Conservation (phyloP, 2,888 invertebrate genomes). For the Orthosia gracilis region DNA sequence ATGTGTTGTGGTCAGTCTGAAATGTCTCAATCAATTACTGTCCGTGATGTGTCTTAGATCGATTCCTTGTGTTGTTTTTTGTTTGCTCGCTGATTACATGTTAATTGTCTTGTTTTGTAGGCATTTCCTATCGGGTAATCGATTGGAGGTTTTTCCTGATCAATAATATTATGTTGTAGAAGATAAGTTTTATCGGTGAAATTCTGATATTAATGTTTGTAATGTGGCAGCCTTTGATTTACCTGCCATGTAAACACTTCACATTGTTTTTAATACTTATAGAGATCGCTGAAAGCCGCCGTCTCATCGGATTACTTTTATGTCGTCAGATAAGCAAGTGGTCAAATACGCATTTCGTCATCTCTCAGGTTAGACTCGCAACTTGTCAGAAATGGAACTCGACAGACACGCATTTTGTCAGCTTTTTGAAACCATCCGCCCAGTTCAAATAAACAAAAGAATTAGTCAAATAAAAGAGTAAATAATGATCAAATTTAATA, state of each 20-base stretch:
- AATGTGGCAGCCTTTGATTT: slow-evolving; percentile 7
- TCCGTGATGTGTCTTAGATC: slow-evolving; percentile 13
- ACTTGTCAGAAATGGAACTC: too few species aligned
- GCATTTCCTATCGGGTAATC: not conserved
- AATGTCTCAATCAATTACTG: slow-evolving; percentile 16
- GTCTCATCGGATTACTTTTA: too few species aligned
- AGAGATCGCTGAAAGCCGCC: not conserved
- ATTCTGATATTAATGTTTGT: not conserved
- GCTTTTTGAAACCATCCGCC: too few species aligned
- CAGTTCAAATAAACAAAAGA: too few species aligned
- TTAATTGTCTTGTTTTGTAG: slow-evolving; percentile 14
- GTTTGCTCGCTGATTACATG: slow-evolving; percentile 3
- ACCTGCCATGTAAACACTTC: not conserved
- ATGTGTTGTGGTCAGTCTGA: slow-evolving; percentile 14
- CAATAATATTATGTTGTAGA: not conserved
- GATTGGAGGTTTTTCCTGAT: slow-evolving; percentile 12
- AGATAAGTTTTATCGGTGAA: slow-evolving; percentile 3
- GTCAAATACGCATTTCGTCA: too few species aligned
- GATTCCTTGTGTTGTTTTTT: slow-evolving; percentile 9
- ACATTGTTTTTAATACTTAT: not conserved
- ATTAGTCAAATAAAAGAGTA: too few species aligned
- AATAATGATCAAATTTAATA: too few species aligned
- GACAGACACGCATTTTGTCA: too few species aligned
- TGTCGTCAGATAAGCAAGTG: too few species aligned
- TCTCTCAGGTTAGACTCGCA: too few species aligned